Base-by-base conservation (phyloP, 2,797 vertebrate species). In the Sus cebifrons region DNA sequence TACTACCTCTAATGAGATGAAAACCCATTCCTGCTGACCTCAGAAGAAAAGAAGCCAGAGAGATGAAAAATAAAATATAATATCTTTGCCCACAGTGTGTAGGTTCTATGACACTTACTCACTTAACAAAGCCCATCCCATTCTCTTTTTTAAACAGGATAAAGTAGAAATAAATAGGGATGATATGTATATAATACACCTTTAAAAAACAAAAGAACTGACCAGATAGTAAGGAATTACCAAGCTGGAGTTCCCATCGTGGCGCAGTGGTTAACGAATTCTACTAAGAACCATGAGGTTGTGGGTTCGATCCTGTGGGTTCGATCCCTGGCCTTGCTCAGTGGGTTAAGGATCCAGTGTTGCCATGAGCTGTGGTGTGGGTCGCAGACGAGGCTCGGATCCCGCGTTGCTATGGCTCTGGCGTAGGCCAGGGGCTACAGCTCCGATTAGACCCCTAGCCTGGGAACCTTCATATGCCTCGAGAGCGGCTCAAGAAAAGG, bases 1-100 rank as follows among this genome's bases (percentile, higher is more conserved):
- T 67, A 67, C 89, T 73, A 54, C 78, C 71, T 27, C 36, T 16
- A 23, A 14, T 25, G 16, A 44, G 8, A 85, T n/a, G 52, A 79
- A 91, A 88, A 65, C 8, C 15, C 25, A 36, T 40, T 74, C 16
- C 36, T 71, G 65, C 86, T 60, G 20, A 88, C 54, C 36, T 91
- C 54, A 81, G 60, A 40, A 56, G 58, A 87, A 84, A 13, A 14
- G 20, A 93, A 91, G 56, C 54, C 88, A 86, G 77, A 91, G 7
- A 65, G 18, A 85, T 15, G 32, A 54, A 36, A 12, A 62, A 78
- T n/a, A 68, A 52, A 71, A 60, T 12, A 15, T 1, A 32, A 17
- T 18, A 4, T 16, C 36, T 93, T 49, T 70, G 11, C 16, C 86
- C 62, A 82, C 17, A 71, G 3, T 13, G 6, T 20, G 73, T 11